Percentiles rank a stretch among this genome's conserved stretches.
Evolutionary conservation across 1,140 invertebrate genomes (phyloP).

Genomic region (Orius insidiosus): DNA sequence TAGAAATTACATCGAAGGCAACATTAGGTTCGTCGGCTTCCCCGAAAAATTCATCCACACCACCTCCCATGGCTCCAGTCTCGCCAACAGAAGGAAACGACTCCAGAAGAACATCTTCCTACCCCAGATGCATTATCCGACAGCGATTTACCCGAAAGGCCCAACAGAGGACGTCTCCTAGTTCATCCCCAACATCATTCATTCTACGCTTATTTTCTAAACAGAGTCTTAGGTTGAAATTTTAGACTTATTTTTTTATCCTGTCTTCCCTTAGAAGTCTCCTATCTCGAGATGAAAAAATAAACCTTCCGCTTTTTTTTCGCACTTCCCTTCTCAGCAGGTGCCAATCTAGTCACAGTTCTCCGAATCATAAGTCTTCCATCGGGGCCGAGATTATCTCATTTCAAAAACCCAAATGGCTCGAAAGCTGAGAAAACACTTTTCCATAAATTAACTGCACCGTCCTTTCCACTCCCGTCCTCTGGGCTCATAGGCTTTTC

Average conservation of each 20-base stretch:
- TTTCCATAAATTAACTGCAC: no score
- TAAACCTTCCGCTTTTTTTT: slow-evolving; percentile 1
- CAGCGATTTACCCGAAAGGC: slow-evolving; percentile 22
- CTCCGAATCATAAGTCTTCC: background rate
- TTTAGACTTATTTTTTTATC: background rate
- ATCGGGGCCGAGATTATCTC: background rate
- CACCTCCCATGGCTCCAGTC: background rate
- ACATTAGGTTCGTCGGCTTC: no score
- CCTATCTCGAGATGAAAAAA: no score
- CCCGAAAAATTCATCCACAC: no score
- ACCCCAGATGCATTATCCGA: slow-evolving; percentile 11
- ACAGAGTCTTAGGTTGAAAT: slow-evolving; percentile 28
- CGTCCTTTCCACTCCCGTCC: no score
- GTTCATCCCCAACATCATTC: slow-evolving; percentile 26
- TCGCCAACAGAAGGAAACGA: background rate
- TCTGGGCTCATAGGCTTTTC: no score
- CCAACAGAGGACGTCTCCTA: slow-evolving; percentile 25
- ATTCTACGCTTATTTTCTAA: slow-evolving; percentile 32
- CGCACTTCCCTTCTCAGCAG: background rate
- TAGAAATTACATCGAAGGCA: no score
- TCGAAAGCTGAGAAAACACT: no score
- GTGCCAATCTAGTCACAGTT: no score
- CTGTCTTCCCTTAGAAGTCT: slow-evolving; percentile 1
- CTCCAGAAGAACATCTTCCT: background rate
- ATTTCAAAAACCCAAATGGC: background rate